Conservation (phyloP, 2,888 invertebrate genomes). For the Leptopilina drosophilae region DNA sequence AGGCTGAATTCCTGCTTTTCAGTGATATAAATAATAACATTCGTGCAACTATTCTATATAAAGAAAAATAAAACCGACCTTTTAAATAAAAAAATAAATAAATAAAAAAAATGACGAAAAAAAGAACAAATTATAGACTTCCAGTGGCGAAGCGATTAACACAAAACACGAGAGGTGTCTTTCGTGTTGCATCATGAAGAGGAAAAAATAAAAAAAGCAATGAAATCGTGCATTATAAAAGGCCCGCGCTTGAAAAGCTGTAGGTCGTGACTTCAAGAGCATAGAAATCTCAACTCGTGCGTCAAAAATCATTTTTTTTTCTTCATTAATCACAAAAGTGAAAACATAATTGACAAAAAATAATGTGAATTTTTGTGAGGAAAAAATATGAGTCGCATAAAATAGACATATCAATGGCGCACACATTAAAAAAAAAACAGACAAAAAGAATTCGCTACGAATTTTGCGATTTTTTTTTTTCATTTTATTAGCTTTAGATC, state of each 20-base stretch:
- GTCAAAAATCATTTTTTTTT: background rate
- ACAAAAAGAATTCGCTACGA: background rate
- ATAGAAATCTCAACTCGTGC: conserved; percentile 1
- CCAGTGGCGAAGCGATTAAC: background rate
- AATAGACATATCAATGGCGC: conserved; percentile 57
- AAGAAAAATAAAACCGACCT: background rate
- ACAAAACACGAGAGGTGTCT: background rate
- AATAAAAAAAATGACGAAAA: background rate
- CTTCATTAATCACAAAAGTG: background rate
- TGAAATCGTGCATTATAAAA: conserved; percentile 35
- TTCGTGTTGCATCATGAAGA: conserved; percentile 2
- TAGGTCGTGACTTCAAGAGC: background rate
- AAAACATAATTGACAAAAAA: background rate
- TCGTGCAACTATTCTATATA: conserved; percentile 24
- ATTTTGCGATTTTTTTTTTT: conserved; percentile 4
- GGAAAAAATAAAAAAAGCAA: conserved; percentile 19
- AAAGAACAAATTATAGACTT: conserved; percentile 17
- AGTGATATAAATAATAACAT: conserved; percentile 13
- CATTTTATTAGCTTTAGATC: background rate
- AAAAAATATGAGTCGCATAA: conserved; percentile 13
- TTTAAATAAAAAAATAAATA: background rate
- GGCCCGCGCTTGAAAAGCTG: conserved; percentile 45
- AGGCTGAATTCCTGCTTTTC: background rate
- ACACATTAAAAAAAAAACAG: conserved; percentile 25
- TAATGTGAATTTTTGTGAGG: conserved; percentile 41